Base-by-base conservation (phyloP, 2,888 invertebrate species). In the Mechanitis mazaeus region DNA sequence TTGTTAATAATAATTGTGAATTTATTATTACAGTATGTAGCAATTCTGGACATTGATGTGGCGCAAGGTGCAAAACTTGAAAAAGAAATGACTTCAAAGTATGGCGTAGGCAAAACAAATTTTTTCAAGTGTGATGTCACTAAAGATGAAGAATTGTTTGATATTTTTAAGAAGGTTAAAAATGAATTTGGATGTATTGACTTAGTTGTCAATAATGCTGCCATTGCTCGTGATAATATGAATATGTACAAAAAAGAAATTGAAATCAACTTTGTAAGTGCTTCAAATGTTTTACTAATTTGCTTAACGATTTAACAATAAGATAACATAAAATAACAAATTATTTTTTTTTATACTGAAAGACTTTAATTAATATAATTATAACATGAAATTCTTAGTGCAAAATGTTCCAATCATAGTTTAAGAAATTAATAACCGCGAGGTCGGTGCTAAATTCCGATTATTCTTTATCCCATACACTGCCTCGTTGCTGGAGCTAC, bases 81-180 rank as follows among this genome's bases (percentile, higher is more conserved):
- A 72, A 64, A 74, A 9, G 72, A 76, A 58, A 45, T 81, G 31
- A 72, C 72, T 3, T 35, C 59, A 9, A 72, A 74, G 67, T 64
- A 76, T 56, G 76, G 75, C 1, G 58, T 64, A 2, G 58, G 69
- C 2, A 76, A 69, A 63, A 72, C 72, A 0, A 73, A 75, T 61
- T 82, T 76, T 60, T 67, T 75, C n/a, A 72, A 72, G 68, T 80
- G 79, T 68, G 82, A 82, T 45, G 75, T 79, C 33, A 75, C 76
- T 0, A 70, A 72, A 6, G 75, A 77, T 6, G 71, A 73, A 1
- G 65, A 76, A 57, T 69, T 82, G 6, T 64, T 71, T 33, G 67
- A 54, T 5, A 74, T 71, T 1, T 77, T 75, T 47, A 68, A 75
- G 5, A 60, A 57, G 45, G 68, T 73, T 0, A 61, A 69, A 42